phyloP scores from a whole-genome alignment of 2,888 invertebrate species.

The Tipula unca region DNA sequence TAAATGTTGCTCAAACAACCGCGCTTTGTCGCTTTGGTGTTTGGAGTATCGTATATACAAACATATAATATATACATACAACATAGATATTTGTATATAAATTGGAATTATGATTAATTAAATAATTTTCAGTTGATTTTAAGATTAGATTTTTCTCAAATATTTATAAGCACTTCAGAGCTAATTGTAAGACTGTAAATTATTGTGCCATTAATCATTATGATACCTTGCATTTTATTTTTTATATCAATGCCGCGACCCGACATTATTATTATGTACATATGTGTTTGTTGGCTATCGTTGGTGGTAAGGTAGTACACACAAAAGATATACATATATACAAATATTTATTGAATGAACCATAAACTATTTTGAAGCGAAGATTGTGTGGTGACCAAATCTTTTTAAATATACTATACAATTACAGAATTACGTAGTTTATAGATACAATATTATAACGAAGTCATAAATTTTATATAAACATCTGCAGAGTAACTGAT shows the following conservation, averaged over 20 bases:
- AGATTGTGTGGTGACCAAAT: background rate
- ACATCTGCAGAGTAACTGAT: slow-evolving; percentile 14
- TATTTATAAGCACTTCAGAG: background rate
- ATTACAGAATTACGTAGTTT: background rate
- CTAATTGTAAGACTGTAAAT: background rate
- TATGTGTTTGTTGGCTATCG: background rate
- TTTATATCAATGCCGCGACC: background rate
- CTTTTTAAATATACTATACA: background rate
- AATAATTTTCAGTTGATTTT: background rate
- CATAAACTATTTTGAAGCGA: background rate
- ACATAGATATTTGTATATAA: background rate
- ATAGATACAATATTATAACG: background rate
- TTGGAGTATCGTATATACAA: background rate
- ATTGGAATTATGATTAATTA: background rate
- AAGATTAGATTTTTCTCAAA: background rate
- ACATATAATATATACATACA: background rate
- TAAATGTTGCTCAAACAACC: background rate
- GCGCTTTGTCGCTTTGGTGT: background rate
- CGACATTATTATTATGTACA: background rate
- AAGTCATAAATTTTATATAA: background rate
- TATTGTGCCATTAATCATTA: background rate
- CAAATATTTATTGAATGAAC: background rate
- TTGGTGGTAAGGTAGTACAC: background rate
- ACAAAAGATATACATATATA: background rate
- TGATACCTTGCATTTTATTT: background rate